Conservation (phyloP, 1,140 invertebrate genomes). For the Paramacrobiotus metropolitanus region DNA sequence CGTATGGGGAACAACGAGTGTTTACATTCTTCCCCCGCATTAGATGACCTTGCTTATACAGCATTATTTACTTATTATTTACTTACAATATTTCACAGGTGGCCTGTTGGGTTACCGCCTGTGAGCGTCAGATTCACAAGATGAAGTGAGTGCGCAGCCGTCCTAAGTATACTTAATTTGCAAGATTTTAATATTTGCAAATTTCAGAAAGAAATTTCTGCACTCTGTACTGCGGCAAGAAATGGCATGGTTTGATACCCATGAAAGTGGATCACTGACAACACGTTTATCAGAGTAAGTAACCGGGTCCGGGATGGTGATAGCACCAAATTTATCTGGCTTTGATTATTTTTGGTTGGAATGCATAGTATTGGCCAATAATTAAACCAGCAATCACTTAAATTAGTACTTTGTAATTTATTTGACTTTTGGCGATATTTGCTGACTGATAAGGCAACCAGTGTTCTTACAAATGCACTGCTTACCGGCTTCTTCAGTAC, state of each 20-base stretch:
- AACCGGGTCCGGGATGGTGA: no score
- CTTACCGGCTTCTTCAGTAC: no score
- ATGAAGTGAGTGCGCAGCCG: conserved; percentile 22
- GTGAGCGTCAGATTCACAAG: conserved; percentile 2
- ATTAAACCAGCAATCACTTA: no score
- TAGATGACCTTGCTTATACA: neutral
- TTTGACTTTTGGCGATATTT: no score
- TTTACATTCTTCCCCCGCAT: neutral
- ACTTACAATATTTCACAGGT: neutral
- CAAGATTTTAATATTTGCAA: no score
- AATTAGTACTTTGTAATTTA: no score
- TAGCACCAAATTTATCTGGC: no score
- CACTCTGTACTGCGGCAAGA: conserved; percentile 56
- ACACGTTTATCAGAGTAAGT: conserved; percentile 67
- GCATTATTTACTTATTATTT: neutral
- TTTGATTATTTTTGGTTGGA: no score
- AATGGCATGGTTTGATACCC: conserved; percentile 69
- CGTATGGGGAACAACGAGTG: neutral
- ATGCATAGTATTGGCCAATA: no score
- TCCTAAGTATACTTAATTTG: no score
- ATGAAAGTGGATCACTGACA: conserved; percentile 62
- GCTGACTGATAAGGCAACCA: no score
- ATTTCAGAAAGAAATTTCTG: conserved; percentile 43
- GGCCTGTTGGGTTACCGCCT: neutral
- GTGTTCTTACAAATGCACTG: no score